These are phyloP conservation scores for Thalassophryne amazonica DNA, from an alignment of 2,797 vertebrate genomes.

Conservation along the genomic window DNA sequence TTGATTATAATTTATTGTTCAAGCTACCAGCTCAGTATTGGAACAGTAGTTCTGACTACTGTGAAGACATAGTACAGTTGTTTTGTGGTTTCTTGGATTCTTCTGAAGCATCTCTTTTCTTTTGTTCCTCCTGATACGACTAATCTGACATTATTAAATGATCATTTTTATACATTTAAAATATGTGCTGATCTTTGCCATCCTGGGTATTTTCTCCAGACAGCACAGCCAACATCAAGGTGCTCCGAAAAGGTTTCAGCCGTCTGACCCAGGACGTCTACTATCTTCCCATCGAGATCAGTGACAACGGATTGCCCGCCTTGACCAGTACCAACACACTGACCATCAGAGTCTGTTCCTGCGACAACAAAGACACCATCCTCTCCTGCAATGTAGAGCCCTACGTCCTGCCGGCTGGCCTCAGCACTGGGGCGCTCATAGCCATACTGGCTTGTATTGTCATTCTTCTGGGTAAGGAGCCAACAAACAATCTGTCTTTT, in stretches of 20 bases:
- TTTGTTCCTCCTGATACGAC: too few species aligned
- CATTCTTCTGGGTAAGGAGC: conserved; percentile 87
- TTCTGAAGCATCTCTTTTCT: too few species aligned
- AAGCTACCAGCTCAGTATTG: too few species aligned
- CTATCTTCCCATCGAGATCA: conserved; percentile 91
- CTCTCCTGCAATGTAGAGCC: conserved; percentile 92
- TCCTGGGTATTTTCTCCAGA: conserved; percentile 72
- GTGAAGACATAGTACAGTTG: too few species aligned
- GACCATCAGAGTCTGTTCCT: conserved; percentile 91
- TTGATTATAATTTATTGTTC: too few species aligned
- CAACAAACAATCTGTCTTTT: not conserved
- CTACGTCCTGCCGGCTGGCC: conserved; percentile 85
- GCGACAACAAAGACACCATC: conserved; percentile 83
- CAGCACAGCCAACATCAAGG: conserved; percentile 87
- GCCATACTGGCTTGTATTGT: conserved; percentile 97
- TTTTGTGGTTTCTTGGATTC: too few species aligned
- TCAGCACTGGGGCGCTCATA: conserved; percentile 93
- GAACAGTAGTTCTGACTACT: too few species aligned
- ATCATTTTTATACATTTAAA: too few species aligned
- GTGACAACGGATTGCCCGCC: conserved; percentile 85
- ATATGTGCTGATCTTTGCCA: too few species aligned
- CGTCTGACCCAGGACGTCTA: conserved; percentile 89
- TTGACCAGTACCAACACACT: conserved; percentile 94
- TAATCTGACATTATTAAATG: too few species aligned
- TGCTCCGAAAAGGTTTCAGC: conserved; percentile 88